phyloP scores from a whole-genome alignment of 1,140 invertebrate species.

The Platyscapa corneri region DNA sequence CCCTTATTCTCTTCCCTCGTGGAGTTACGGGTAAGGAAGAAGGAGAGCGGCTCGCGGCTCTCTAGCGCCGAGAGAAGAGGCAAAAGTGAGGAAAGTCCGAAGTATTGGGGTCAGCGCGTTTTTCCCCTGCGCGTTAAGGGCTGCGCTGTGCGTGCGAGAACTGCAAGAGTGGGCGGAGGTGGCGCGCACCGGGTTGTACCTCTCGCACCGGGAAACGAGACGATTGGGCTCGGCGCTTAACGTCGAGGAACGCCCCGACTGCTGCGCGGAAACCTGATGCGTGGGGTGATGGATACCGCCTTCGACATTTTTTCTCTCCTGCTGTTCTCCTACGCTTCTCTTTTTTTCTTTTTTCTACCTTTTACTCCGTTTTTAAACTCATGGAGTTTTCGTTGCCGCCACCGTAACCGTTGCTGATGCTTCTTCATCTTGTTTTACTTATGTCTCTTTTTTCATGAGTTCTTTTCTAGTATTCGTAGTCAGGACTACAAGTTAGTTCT shows the following conservation, averaged over 20 bases:
- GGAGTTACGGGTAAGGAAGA: neutral
- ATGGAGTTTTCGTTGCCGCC: neutral
- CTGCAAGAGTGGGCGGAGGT: slow-evolving; percentile 56
- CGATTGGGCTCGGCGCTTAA: slow-evolving; percentile 38
- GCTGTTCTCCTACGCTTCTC: too few relatives aligned
- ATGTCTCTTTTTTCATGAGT: neutral
- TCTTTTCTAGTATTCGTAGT: neutral
- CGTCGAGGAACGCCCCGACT: slow-evolving; percentile 36
- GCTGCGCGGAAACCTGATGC: slow-evolving; percentile 11
- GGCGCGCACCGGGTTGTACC: slow-evolving; percentile 66
- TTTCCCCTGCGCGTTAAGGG: slow-evolving; percentile 71
- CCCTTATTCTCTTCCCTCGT: too few relatives aligned
- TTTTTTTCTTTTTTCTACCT: slow-evolving; percentile 8
- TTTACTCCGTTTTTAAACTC: neutral
- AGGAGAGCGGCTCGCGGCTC: slow-evolving; percentile 29
- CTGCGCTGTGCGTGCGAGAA: slow-evolving; percentile 66
- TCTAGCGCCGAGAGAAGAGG: slow-evolving; percentile 44
- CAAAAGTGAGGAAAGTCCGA: slow-evolving; percentile 52
- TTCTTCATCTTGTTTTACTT: slow-evolving; percentile 13
- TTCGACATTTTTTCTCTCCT: slow-evolving; percentile 9
- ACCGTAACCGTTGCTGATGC: neutral
- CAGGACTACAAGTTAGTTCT: neutral
- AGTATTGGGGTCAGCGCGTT: slow-evolving; percentile 73
- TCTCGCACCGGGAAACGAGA: slow-evolving; percentile 20
- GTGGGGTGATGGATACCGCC: slow-evolving; percentile 11